Evolutionary conservation across 2,888 invertebrate genomes (phyloP).

Genomic region (Hylaea fasciaria): DNA sequence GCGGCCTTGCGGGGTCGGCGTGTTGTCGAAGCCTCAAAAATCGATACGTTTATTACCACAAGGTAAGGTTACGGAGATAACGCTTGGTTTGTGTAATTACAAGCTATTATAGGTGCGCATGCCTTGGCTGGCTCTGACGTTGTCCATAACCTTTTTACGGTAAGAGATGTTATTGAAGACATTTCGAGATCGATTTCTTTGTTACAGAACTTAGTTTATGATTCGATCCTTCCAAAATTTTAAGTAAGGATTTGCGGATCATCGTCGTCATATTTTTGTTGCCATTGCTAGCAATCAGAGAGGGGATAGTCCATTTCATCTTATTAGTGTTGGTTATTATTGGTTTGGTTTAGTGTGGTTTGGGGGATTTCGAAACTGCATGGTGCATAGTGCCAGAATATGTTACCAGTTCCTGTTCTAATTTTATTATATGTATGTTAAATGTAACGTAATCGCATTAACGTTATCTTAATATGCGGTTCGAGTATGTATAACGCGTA

Average conservation of each 20-base stretch:
- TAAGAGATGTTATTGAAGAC: not conserved
- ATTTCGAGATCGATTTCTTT: not conserved
- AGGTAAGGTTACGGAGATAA: conserved; percentile 44
- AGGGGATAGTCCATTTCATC: no score
- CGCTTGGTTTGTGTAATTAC: conserved; percentile 35
- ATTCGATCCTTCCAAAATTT: not conserved
- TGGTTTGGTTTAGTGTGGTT: no score
- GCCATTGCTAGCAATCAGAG: no score
- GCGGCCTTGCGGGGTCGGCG: conserved; percentile 77
- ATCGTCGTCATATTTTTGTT: no score
- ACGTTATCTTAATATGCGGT: conserved; percentile 12
- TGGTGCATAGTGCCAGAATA: no score
- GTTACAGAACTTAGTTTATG: no score
- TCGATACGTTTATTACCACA: conserved; percentile 48
- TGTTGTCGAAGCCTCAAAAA: conserved; percentile 56
- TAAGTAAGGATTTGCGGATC: not conserved
- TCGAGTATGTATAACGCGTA: conserved; percentile 45
- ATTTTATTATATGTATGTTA: conserved; percentile 1
- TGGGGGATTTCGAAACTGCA: no score
- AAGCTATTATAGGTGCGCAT: conserved; percentile 26
- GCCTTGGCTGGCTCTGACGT: conserved; percentile 23
- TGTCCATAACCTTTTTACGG: conserved; percentile 28
- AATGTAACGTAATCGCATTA: conserved; percentile 8
- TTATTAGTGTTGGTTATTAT: no score
- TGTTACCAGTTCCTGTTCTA: not conserved